Evolutionary conservation across 2,888 invertebrate genomes (phyloP), one percentile per base, ranked within the genome.

Genomic region (Eupithecia subumbrata): DNA sequence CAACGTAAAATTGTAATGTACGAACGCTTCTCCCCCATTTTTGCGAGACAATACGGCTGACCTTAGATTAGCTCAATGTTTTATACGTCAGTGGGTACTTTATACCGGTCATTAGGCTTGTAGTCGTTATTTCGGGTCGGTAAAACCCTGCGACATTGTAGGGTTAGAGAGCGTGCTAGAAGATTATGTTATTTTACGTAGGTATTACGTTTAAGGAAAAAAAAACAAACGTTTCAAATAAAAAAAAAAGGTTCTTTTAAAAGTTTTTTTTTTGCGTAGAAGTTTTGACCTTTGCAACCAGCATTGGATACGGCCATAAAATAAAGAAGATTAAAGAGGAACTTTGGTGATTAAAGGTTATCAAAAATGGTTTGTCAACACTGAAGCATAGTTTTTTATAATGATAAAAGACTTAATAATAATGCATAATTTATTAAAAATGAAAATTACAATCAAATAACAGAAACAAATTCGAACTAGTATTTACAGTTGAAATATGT

Each of bases 41-140:
- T 76, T 82, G 80, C 81, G 84, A 87, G 87, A 87, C 87, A 90
- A 88, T 85, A 86, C 81, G 84, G 82, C 77, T 80, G 86, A 84
- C 88, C 88, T 87, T 84, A 88, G 89, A 91, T 92, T 90, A 91
- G 92, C 89, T 90, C 87, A 92, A 93, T 91, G 92, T 90, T 91
- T 91, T 90, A 90, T 87, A 88, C 85, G 87, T 84, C 86, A 85
- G 79, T 86, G 88, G 89, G 84, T 89, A 87, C 87, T 90, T 89
- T 85, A 88, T 85, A 87, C 88, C 90, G 89, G 83, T 87, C 93
- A 90, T 93, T 93, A 92, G 88, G 81, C 90, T 82, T 87, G 88
- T 90, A 88, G 92, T 87, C 88, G 89, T 91, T 92, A 91, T 90
- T 88, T 87, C 80, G 84, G 89, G 84, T 83, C 84, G 79, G 76